These are phyloP conservation scores for Cirrhinus mrigala DNA, from an alignment of 2,797 vertebrate genomes.

Conservation along the genomic window DNA sequence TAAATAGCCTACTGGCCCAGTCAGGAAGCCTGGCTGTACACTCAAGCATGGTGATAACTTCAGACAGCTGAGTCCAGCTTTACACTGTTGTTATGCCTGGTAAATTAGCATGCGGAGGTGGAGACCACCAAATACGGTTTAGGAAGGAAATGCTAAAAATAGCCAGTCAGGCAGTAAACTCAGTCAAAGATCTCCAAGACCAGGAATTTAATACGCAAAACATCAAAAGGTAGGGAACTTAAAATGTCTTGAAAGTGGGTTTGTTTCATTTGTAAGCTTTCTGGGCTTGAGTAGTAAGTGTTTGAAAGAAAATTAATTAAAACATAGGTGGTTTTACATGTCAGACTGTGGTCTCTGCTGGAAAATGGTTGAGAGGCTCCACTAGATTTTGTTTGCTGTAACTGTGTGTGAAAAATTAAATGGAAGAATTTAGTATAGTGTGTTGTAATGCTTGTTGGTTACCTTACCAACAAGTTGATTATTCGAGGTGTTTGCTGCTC, in stretches of 20 bases:
- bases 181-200: conserved; percentile 35
- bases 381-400: conserved; percentile 29
- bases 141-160: conserved; percentile 72
- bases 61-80: conserved; percentile 68
- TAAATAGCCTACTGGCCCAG: conserved; percentile 64
- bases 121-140: conserved; percentile 71
- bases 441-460: background rate
- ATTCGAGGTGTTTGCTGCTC: background rate
- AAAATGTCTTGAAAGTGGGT: conserved; percentile 14
- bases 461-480: background rate
- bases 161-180: conserved; percentile 58
- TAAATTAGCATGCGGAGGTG: conserved; percentile 70
- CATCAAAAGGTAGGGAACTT: conserved; percentile 46
- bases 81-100: conserved; percentile 52
- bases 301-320: conserved; percentile 36
- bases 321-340: background rate
- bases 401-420: conserved; percentile 30
- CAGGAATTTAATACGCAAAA: conserved; percentile 53
- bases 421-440: conserved; percentile 12
- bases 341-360: background rate
- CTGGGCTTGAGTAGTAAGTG: background rate
- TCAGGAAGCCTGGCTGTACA: conserved; percentile 64
- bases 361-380: conserved; percentile 14
- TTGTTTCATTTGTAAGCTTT: conserved; percentile 17
- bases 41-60: conserved; percentile 68